Percentiles rank a stretch among this genome's conserved stretches.
Evolutionary conservation across 2,113 vertebrate species (phyloP).

Genomic region (Spea bombifrons): DNA sequence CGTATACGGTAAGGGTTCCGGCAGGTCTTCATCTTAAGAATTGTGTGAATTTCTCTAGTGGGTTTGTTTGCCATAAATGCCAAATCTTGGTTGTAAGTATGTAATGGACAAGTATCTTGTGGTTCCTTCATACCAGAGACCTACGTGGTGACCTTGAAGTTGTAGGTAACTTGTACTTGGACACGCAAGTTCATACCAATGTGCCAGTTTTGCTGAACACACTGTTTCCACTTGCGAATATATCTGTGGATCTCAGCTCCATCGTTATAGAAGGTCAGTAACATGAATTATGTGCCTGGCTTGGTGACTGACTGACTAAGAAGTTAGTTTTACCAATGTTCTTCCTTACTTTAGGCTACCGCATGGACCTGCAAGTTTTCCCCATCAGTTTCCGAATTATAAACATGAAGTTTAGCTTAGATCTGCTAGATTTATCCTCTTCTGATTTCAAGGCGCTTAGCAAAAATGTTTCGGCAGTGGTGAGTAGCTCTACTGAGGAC

Average conservation of each 20-base stretch:
- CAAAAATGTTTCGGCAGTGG: conserved; percentile 13
- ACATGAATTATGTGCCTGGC: neutral
- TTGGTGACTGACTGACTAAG: no score
- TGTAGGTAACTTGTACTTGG: conserved; percentile 10
- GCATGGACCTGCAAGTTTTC: conserved; percentile 43
- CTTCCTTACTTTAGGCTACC: conserved; percentile 28
- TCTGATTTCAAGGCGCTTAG: conserved; percentile 36
- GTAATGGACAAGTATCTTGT: no score
- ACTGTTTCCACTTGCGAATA: conserved; percentile 8
- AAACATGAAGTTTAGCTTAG: conserved; percentile 43
- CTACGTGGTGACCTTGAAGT: conserved; percentile 28
- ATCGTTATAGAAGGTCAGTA: conserved; percentile 53
- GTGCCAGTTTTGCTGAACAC: conserved; percentile 17
- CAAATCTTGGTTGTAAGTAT: no score
- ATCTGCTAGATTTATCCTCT: conserved; percentile 37
- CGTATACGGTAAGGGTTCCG: conserved; percentile 40
- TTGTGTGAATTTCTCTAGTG: no score
- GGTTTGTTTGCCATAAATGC: no score
- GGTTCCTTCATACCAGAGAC: conserved; percentile 23
- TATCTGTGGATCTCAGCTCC: conserved; percentile 32
- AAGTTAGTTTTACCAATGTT: neutral
- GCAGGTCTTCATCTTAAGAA: no score
- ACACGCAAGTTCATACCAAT: neutral
- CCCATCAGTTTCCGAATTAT: conserved; percentile 48
- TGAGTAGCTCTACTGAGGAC: conserved; percentile 12